Evolutionary conservation across 2,888 invertebrate genomes (phyloP), one percentile per base, ranked within the genome.

Genomic region (Torymus aiolomorphi): DNA sequence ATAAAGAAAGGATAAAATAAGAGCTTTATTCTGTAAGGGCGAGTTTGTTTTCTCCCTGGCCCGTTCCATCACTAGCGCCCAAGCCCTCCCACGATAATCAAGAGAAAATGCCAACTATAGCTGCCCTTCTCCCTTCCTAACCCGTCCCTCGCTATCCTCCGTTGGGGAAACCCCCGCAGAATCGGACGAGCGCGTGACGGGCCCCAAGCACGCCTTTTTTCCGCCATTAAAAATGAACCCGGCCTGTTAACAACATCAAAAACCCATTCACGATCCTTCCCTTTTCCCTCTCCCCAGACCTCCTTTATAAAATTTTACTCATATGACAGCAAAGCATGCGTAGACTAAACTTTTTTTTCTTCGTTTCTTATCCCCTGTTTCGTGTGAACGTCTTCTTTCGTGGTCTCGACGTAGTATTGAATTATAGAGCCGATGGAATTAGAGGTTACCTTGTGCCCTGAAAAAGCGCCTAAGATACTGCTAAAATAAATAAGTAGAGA

Each of bases 51-150:
- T 18, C 42, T 10, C 4, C 14, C 16, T 2, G 12, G 31, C 2
- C 16, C 56, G 14, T 69, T n/a, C 56, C 52, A 4, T 11, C 62
- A 54, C 62, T 10, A 20, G 42, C 5, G 8, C 42, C 8, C 42
- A 10, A 5, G 42, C 42, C 42, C 8, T 42, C 42, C 42, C 8
- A 51, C 14, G 63, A 73, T 54, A 75, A 67, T 67, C n/a, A 61
- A 75, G 51, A 66, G 16, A 69, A 67, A 75, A 67, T n/a, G 13
- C 61, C 42, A 14, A 31, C 31, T 59, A 31, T 16, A 70, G 18
- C 59, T 20, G 16, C 13, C 42, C 61, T 11, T 20, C 57, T n/a
- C 49, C 42, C 8, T 42, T 56, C 63, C 18, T 16, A 14, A 13
- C 31, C 12, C 57, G 61, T 3, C 49, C 51, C 14, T 56, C 57